Base-by-base conservation (phyloP, 2,797 vertebrate genomes). In the Melanotaenia trifasciata region DNA sequence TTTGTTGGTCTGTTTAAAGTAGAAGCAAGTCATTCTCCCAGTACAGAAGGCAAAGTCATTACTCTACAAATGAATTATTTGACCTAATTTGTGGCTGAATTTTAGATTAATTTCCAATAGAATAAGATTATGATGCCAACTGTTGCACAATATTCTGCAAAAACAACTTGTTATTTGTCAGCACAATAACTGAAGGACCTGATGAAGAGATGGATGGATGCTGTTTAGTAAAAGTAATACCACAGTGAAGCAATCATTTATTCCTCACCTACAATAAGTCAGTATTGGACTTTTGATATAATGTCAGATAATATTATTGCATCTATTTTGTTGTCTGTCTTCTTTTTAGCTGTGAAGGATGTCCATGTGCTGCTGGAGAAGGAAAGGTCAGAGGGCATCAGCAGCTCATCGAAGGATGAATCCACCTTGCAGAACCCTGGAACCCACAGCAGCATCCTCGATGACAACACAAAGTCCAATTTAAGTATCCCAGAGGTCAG, bases 331-430 rank as follows among this genome's bases (percentile, higher is more conserved):
- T 33, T 35, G 9, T 32, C 13, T 0, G 5, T 64, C 11, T 62
- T 53, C 10, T 28, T 24, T 60, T 26, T 74, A 92, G 90, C 50
- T 75, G 70, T 90, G 76, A 97, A 96, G 87, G 95, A 96, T 72
- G 94, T 96, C 70, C 96, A 96, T 66, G 94, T 97, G 91, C 93
- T 96, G 85, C 94, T 96, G 74, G 94, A 96, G 84, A 94, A 95
- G 64, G 94, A 96, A 78, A 93, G 95, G 79, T 92, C 96, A 64
- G 96, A 96, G 79, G 92, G 91, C 47, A 90, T 91, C 87, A 96
- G 95, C 90, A 96, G 92, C 79, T 93, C 95, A 47, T 96, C 95
- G 87, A 96, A 96, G 94, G 96, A 97, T 1, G 95, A 97, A 85
- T 96, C 96, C 78, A 90, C 90, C 32, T 84, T 97, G 67, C 94